Conservation (phyloP, 2,888 invertebrate species). For the Drosophila macrothrix region DNA sequence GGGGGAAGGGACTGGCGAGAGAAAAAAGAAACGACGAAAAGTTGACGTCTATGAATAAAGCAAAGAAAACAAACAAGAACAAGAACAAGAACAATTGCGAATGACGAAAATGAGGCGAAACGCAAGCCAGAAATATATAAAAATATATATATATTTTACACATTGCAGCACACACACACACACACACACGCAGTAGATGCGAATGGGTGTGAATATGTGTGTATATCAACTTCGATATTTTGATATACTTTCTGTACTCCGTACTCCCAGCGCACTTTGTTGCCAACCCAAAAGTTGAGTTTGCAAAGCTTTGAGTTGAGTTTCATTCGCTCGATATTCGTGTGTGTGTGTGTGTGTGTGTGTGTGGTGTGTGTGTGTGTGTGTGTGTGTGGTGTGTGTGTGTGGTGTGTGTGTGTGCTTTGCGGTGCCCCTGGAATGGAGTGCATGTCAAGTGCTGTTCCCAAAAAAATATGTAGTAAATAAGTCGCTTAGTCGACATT, state of each 20-base stretch:
- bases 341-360: background rate
- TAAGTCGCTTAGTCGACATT: background rate
- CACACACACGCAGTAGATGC: background rate
- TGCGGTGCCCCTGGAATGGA: background rate
- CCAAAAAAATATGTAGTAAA: background rate
- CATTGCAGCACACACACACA: conserved; percentile 14
- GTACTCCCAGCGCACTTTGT: background rate
- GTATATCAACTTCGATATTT: conserved; percentile 9
- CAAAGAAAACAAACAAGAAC: conserved; percentile 11
- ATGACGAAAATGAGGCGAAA: conserved; percentile 35
- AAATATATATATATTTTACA: conserved; percentile 12
- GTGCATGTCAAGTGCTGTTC: background rate
- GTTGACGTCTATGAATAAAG: conserved; percentile 39
- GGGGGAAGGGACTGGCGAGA: background rate
- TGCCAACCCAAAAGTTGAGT: background rate
- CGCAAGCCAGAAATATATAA: conserved; percentile 27
- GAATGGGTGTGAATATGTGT: conserved; percentile 2
- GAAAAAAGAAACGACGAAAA: conserved; percentile 22
- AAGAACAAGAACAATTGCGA: conserved; percentile 24
- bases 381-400: background rate
- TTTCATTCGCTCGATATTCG: conserved; percentile 8
- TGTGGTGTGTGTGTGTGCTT: background rate
- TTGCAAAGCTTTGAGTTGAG: conserved; percentile 8
- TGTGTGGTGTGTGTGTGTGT: background rate
- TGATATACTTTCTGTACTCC: conserved; percentile 11